phyloP scores from a whole-genome alignment of 2,113 vertebrate genomes.

The Arothron firmamentum region DNA sequence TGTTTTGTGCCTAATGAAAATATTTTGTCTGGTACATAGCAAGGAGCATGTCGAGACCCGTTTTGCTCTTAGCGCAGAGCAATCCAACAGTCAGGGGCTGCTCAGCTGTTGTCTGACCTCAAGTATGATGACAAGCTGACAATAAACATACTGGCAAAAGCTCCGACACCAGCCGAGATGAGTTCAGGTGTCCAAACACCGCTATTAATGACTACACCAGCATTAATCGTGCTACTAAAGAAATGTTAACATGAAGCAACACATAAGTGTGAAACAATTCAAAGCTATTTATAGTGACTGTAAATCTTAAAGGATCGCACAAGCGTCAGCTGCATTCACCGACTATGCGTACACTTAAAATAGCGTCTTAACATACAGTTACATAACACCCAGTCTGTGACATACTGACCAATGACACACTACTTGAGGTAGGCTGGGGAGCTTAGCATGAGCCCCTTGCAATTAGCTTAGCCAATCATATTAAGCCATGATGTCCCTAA shows the following conservation, averaged over 20 bases:
- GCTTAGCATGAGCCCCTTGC: slow-evolving; percentile 13
- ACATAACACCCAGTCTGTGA: slow-evolving; percentile 34
- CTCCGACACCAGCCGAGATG: no score
- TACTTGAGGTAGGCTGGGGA: slow-evolving; percentile 9
- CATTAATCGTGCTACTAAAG: not conserved
- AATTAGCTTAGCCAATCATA: slow-evolving; percentile 44
- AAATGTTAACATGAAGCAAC: not conserved
- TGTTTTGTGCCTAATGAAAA: not conserved
- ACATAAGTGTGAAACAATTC: slow-evolving; percentile 12
- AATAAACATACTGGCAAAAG: no score
- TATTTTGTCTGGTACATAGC: not conserved
- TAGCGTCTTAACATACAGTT: slow-evolving; percentile 25
- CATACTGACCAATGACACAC: slow-evolving; percentile 36
- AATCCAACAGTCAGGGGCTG: slow-evolving; percentile 2
- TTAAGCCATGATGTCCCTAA: slow-evolving; percentile 2
- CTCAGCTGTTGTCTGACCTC: slow-evolving; percentile 15
- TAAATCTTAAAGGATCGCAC: slow-evolving; percentile 7
- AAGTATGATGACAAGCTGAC: slow-evolving; percentile 1
- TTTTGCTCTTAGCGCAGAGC: slow-evolving; percentile 1
- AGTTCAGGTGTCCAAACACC: not conserved
- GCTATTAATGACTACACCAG: not conserved
- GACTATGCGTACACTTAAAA: slow-evolving; percentile 25
- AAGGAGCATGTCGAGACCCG: slow-evolving; percentile 9
- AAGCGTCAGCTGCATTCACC: slow-evolving; percentile 39
- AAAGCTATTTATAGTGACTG: slow-evolving; percentile 22